Conservation (phyloP, 2,113 vertebrate species). For the Cavia aperea region DNA sequence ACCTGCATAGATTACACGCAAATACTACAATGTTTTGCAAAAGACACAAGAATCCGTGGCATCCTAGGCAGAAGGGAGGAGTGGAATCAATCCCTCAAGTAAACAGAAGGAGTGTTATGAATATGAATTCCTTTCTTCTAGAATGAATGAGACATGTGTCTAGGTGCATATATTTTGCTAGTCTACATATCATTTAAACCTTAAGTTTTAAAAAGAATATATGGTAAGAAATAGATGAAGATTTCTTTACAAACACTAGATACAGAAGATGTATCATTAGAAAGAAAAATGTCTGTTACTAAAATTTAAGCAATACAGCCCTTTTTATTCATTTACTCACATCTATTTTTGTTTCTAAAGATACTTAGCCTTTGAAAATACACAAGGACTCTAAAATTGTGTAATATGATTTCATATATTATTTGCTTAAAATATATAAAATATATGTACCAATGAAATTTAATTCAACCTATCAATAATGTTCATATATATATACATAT, state of each 20-base stretch:
- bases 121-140: background rate
- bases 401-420: background rate
- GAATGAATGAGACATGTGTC: background rate
- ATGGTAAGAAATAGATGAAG: background rate
- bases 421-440: background rate
- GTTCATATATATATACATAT: background rate
- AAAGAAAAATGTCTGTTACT: background rate
- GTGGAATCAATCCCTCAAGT: too few relatives aligned
- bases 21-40: background rate
- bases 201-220: slow-evolving; percentile 5
- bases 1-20: accelerated
- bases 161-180: background rate
- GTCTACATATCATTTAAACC: background rate
- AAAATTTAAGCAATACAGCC: background rate
- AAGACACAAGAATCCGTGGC: too few relatives aligned
- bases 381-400: background rate
- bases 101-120: background rate
- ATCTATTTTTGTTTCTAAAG: background rate
- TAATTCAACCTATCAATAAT: background rate
- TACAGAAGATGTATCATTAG: background rate
- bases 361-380: slow-evolving; percentile 1
- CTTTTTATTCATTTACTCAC: background rate
- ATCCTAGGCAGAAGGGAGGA: accelerated
- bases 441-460: background rate
- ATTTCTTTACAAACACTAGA: background rate